Base-by-base conservation (phyloP, 2,888 invertebrate species). In the Zygaena filipendulae region DNA sequence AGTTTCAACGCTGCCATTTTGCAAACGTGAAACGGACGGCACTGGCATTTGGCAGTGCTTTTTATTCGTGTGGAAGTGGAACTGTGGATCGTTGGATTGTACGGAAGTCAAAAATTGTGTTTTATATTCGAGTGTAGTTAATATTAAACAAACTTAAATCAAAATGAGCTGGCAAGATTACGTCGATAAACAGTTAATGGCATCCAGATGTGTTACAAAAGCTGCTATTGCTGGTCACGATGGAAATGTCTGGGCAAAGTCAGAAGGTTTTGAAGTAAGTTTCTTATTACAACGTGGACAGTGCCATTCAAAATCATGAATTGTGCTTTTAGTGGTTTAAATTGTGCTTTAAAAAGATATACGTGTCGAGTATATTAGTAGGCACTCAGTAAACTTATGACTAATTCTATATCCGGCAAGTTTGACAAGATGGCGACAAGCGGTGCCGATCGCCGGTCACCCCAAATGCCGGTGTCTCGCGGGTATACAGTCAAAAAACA, bases 121-220 rank as follows among this genome's bases (percentile, higher is more conserved):
- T 61, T 61, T 70, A 72, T n/a, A n/a, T 67, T 60, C 59, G 69
- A 75, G 75, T 72, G 70, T 75, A 74, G 79, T 77, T 75, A n/a
- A 70, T 70, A 74, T 68, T 64, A 71, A 69, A 69, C 61, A 74
- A 77, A 77, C 75, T 72, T 54, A 60, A n/a, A 54, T 74, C 82
- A 87, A 82, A 82, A 94, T 94, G 94, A 94, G 93, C 90, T 95
- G 95, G 95, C 94, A 95, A 90, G 94, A 94, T 90, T 95, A 95
- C 86, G 92, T 95, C 82, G 94, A 94, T 85, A 94, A 93, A 87
- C 95, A 95, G 85, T 89, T 95, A 84, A 86, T 95, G 84, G 93
- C 93, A 72, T 93, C 94, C 79, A 89, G 90, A 81, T 94, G 93
- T 88, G 93, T 95, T 64, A 90, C 90, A 82, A 92, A 92, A 86